These are phyloP conservation scores for Mactromeris polynyma DNA, from an alignment of 2,888 invertebrate species.

Conservation along the genomic window DNA sequence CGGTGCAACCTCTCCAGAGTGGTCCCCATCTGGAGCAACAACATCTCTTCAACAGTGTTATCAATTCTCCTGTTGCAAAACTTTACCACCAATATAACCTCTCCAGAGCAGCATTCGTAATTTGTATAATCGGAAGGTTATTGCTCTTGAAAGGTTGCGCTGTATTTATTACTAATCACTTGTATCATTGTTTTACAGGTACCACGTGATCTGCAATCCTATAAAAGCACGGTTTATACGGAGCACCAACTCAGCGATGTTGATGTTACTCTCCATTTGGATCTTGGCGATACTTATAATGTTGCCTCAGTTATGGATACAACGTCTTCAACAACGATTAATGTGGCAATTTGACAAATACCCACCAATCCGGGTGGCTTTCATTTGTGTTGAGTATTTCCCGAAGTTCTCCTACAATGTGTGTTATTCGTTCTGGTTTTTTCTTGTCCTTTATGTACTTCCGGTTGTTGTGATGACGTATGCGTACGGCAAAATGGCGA, in stretches of 20 bases:
- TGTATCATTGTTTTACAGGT: slow-evolving; percentile 74
- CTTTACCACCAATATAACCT: too few species aligned
- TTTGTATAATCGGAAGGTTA: too few species aligned
- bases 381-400: slow-evolving; percentile 78
- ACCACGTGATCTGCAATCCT: slow-evolving; percentile 81
- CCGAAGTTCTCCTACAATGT: slow-evolving; percentile 58
- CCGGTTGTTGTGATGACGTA: slow-evolving; percentile 78
- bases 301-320: slow-evolving; percentile 77
- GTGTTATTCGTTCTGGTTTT: slow-evolving; percentile 73
- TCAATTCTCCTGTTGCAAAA: too few species aligned
- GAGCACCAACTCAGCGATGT: slow-evolving; percentile 71
- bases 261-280: slow-evolving; percentile 76
- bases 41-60: too few species aligned
- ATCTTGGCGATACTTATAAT: slow-evolving; percentile 70
- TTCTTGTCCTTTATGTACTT: slow-evolving; percentile 75
- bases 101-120: too few species aligned
- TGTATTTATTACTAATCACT: too few species aligned
- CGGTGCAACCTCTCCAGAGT: too few species aligned
- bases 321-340: slow-evolving; percentile 72
- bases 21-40: too few species aligned
- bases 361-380: slow-evolving; percentile 57
- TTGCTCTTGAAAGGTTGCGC: too few species aligned
- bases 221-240: slow-evolving; percentile 75
- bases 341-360: slow-evolving; percentile 49
- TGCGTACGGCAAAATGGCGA: slow-evolving; percentile 78